Conservation (phyloP, 2,113 vertebrate genomes). For the Cyrtonyx montezumae region DNA sequence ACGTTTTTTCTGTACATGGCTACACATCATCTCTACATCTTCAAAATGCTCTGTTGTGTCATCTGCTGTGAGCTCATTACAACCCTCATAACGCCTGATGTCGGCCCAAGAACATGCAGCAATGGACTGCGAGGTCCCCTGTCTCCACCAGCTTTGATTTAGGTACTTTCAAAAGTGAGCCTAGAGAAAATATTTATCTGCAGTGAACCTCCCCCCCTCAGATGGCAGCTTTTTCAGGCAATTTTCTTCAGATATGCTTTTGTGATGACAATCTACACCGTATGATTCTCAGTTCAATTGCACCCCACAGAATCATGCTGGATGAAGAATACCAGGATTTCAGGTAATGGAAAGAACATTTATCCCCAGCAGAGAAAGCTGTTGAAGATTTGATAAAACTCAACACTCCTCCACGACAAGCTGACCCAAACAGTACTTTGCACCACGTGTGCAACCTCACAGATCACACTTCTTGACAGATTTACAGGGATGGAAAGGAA, state of each 20-base stretch:
- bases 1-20: slow-evolving; percentile 17
- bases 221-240: not conserved
- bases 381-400: slow-evolving; percentile 35
- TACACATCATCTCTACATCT: not conserved
- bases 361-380: slow-evolving; percentile 27
- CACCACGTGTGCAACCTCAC: not conserved
- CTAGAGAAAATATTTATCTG: slow-evolving; percentile 26
- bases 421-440: slow-evolving; percentile 12
- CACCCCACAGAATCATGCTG: not conserved
- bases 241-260: slow-evolving; percentile 11
- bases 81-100: not conserved
- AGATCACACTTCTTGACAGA: not conserved
- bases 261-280: not conserved
- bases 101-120: not conserved
- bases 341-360: not conserved
- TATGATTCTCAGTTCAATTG: slow-evolving; percentile 32
- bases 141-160: not conserved
- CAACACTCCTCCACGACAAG: not conserved
- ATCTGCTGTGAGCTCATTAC: slow-evolving; percentile 20
- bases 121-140: not conserved
- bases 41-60: slow-evolving; percentile 1
- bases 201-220: not conserved
- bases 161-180: not conserved
- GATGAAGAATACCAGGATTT: slow-evolving; percentile 31
- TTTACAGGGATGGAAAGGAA: not conserved